phyloP scores from a whole-genome alignment of 2,113 vertebrate genomes.

The Myotis brandtii region DNA sequence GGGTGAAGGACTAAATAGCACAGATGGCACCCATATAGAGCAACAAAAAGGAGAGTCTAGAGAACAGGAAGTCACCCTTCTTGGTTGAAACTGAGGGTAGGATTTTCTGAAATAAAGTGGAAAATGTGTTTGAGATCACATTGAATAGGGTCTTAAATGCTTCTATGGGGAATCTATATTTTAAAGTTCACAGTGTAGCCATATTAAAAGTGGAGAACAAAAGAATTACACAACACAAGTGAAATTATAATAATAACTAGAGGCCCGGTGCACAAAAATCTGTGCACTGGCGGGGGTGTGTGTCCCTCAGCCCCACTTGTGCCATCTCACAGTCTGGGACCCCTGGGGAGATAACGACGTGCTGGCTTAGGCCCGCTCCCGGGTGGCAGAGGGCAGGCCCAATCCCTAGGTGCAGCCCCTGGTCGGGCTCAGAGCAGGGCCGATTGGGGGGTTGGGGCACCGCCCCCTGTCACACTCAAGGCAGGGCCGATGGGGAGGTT shows the following conservation, averaged over 20 bases:
- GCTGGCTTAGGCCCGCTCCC: no score
- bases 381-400: no score
- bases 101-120: background rate
- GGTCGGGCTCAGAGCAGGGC: no score
- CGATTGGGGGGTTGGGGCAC: no score
- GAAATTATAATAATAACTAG: background rate
- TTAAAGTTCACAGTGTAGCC: background rate
- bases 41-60: background rate
- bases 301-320: no score
- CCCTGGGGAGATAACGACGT: no score
- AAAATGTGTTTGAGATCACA: background rate
- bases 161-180: background rate
- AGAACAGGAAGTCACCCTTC: background rate
- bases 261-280: no score
- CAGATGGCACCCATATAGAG: background rate
- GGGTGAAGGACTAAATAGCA: background rate
- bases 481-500: no score
- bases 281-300: no score
- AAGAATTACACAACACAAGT: background rate
- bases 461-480: no score
- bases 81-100: background rate
- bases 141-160: background rate
- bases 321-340: no score
- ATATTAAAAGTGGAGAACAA: background rate
- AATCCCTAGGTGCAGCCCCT: no score